Percentiles rank a stretch among this genome's conserved stretches.
Evolutionary conservation across 2,113 vertebrate species (phyloP).

Genomic region (Strix aluco): DNA sequence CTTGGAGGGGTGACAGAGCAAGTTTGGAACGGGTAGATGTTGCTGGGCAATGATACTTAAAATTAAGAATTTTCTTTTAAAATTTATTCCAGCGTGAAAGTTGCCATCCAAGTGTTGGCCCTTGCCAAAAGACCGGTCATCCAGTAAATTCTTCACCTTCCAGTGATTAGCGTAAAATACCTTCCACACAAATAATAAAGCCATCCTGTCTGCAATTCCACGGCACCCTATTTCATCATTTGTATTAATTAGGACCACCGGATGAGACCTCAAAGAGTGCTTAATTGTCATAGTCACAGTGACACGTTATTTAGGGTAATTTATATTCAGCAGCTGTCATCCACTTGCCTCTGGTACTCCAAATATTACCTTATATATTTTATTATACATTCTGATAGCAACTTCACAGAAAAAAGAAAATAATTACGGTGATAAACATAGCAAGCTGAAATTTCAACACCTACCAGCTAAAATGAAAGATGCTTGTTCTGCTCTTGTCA

Average conservation of each 20-base stretch:
- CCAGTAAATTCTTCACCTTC: rapidly evolving
- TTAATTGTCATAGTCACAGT: neutral
- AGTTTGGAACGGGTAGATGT: neutral
- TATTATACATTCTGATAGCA: neutral
- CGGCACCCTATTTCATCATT: rapidly evolving
- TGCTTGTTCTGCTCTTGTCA: neutral
- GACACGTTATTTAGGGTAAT: neutral
- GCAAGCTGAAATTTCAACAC: neutral
- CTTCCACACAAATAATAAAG: neutral
- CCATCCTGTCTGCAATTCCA: neutral
- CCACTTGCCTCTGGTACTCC: neutral
- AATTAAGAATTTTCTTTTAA: neutral
- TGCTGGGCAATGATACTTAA: neutral
- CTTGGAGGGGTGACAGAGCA: rapidly evolving
- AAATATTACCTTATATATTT: neutral
- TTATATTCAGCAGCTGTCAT: neutral
- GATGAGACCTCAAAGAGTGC: neutral
- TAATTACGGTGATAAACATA: neutral
- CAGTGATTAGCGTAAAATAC: too few species aligned
- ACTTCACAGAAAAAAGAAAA: neutral
- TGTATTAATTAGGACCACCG: neutral
- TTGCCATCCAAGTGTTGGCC: neutral
- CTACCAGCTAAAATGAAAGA: neutral
- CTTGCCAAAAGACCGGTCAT: neutral
- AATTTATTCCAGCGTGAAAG: neutral